Percentiles rank a stretch among this genome's conserved stretches.
Evolutionary conservation across 2,888 invertebrate species (phyloP).

Genomic region (Cephus pygmeus): DNA sequence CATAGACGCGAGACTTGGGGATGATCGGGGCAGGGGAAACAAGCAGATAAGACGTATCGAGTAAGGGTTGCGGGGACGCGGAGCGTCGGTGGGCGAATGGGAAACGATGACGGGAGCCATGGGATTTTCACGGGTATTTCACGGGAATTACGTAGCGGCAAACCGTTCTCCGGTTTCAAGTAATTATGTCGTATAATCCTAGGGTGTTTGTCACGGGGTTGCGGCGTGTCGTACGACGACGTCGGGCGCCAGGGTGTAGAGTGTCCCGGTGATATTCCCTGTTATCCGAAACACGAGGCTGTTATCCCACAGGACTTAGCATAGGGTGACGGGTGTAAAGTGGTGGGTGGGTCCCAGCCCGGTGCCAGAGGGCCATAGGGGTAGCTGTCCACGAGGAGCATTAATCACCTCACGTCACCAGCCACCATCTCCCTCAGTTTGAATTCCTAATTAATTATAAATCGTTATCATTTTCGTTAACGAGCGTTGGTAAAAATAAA

Average conservation of each 20-base stretch:
- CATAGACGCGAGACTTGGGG: not conserved
- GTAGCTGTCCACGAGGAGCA: conserved; percentile 30
- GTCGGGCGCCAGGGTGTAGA: conserved; percentile 48
- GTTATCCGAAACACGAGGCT: conserved; percentile 64
- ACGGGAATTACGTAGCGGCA: conserved; percentile 45
- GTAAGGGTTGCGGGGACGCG: not conserved
- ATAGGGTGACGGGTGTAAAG: conserved; percentile 42
- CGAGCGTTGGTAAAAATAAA: not conserved
- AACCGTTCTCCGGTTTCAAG: conserved; percentile 58
- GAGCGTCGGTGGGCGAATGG: not conserved
- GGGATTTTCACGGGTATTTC: conserved; percentile 51
- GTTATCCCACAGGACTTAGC: conserved; percentile 65
- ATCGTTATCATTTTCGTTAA: conserved; percentile 49
- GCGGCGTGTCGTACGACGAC: conserved; percentile 14
- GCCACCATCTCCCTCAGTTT: conserved; percentile 53
- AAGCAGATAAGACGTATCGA: not conserved
- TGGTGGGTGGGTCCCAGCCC: conserved; percentile 23
- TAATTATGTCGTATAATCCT: conserved; percentile 64
- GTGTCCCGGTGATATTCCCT: conserved; percentile 61
- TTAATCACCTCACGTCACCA: conserved; percentile 58
- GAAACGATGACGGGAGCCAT: not conserved
- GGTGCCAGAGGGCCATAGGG: conserved; percentile 30
- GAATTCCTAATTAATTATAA: conserved; percentile 61
- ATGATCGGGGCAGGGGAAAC: not conserved
- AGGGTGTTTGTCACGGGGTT: conserved; percentile 56